Percentiles rank a stretch among this genome's conserved stretches.
Evolutionary conservation across 1,140 invertebrate species (phyloP).

Genomic region (Cherax destructor): DNA sequence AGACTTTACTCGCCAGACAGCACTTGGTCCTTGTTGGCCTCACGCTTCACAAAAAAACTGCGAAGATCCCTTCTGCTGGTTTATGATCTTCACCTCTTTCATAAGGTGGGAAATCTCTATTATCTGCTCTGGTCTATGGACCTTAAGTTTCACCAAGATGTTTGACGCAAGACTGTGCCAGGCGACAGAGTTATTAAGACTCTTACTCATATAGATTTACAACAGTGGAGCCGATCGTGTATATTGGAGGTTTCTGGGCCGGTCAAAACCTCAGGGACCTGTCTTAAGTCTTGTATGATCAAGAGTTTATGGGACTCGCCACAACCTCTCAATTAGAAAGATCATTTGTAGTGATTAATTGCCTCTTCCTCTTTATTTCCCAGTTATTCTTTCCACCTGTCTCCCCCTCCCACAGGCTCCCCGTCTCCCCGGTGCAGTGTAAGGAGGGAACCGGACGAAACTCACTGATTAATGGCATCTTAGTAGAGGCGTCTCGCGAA

Average conservation of each 20-base stretch:
- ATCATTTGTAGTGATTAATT: conserved; percentile 67
- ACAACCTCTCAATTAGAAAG: conserved; percentile 66
- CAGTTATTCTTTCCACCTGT: conserved; percentile 11
- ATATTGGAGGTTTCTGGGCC: conserved; percentile 14
- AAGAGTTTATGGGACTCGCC: conserved; percentile 48
- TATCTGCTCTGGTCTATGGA: conserved; percentile 9
- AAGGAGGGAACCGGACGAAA: conserved; percentile 25
- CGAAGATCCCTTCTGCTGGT: conserved; percentile 44
- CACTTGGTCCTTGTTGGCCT: conserved; percentile 28
- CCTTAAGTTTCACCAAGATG: conserved; percentile 6
- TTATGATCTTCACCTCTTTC: conserved; percentile 29
- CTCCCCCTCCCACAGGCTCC: background rate
- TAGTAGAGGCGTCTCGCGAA: conserved; percentile 18
- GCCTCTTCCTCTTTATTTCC: conserved; percentile 42
- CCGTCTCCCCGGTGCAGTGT: background rate
- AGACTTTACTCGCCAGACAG: background rate
- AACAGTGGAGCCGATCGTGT: conserved; percentile 41
- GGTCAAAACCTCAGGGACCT: conserved; percentile 22
- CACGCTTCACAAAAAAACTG: conserved; percentile 44
- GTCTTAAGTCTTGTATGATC: conserved; percentile 32
- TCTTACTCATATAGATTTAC: conserved; percentile 50
- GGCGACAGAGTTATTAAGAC: conserved; percentile 49
- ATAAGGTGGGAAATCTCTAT: conserved; percentile 37
- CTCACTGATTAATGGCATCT: conserved; percentile 46
- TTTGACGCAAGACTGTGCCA: conserved; percentile 30